Evolutionary conservation across 1,140 invertebrate genomes (phyloP).

Genomic region (Prorops nasuta): DNA sequence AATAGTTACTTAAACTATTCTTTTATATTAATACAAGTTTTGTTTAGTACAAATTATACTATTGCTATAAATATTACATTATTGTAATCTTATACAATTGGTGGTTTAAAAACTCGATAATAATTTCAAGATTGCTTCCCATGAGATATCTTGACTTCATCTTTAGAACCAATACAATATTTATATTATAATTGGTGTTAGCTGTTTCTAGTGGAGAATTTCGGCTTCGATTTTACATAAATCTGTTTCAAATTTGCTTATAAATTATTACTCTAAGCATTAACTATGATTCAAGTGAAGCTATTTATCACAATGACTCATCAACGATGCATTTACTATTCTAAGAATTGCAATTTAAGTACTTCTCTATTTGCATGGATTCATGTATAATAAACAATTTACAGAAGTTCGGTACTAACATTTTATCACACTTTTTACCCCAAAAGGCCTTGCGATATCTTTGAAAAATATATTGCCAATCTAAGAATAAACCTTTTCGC

Average conservation of each 20-base stretch:
- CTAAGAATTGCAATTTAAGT: slow-evolving; percentile 23
- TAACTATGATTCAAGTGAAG: slow-evolving; percentile 22
- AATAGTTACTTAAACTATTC: slow-evolving; percentile 17
- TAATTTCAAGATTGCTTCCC: slow-evolving; percentile 23
- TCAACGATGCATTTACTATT: slow-evolving; percentile 24
- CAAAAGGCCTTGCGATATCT: slow-evolving; percentile 9
- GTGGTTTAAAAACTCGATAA: slow-evolving; percentile 13
- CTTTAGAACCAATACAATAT: slow-evolving; percentile 15
- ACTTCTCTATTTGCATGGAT: slow-evolving; percentile 4
- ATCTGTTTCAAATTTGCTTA: slow-evolving; percentile 2
- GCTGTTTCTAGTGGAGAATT: slow-evolving; percentile 20
- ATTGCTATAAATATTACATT: slow-evolving; percentile 16
- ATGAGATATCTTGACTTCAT: slow-evolving; percentile 20
- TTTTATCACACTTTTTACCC: slow-evolving; percentile 12
- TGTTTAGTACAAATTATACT: slow-evolving; percentile 17
- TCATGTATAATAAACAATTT: slow-evolving; percentile 10
- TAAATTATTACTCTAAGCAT: neutral
- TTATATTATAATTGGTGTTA: slow-evolving; percentile 30
- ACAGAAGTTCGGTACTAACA: slow-evolving; percentile 21
- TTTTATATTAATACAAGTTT: slow-evolving; percentile 29
- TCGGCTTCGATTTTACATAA: slow-evolving; percentile 18
- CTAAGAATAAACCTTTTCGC: slow-evolving; percentile 14
- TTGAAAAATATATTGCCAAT: neutral
- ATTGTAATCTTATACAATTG: slow-evolving; percentile 24
- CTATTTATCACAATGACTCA: slow-evolving; percentile 24